Percentiles rank a stretch among this genome's conserved stretches.
Conservation (phyloP, 2,113 vertebrate genomes). For the Plecturocebus donacophilus region DNA sequence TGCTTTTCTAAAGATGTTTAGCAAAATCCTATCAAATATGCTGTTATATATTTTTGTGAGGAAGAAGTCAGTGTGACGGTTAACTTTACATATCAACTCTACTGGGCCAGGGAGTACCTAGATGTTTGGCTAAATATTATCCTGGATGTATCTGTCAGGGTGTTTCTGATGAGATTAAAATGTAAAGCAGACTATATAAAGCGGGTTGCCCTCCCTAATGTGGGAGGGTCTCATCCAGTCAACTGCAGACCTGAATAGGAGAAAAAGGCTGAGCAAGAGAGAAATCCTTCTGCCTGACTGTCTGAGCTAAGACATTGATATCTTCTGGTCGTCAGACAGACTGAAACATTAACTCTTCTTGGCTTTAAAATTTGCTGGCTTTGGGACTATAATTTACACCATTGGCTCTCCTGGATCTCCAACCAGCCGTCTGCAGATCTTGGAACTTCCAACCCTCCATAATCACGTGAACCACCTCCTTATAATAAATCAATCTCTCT, state of each 20-base stretch:
- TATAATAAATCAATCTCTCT: neutral
- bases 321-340: neutral
- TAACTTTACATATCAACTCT: neutral
- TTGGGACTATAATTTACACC: neutral
- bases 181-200: neutral
- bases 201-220: neutral
- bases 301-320: neutral
- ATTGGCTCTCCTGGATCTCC: neutral
- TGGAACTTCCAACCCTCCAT: neutral
- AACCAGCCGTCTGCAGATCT: neutral
- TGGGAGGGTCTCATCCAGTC: neutral
- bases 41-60: neutral
- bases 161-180: neutral
- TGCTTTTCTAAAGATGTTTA: neutral
- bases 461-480: neutral
- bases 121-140: neutral
- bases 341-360: neutral
- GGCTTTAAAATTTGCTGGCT: neutral
- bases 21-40: neutral
- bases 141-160: neutral
- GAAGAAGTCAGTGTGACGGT: neutral
- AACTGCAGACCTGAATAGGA: neutral
- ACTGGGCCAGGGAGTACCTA: neutral
- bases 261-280: neutral
- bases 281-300: neutral